Percentiles rank a stretch among this genome's conserved stretches.
Conservation (phyloP, 2,888 invertebrate genomes). For the Pandemis heparana region DNA sequence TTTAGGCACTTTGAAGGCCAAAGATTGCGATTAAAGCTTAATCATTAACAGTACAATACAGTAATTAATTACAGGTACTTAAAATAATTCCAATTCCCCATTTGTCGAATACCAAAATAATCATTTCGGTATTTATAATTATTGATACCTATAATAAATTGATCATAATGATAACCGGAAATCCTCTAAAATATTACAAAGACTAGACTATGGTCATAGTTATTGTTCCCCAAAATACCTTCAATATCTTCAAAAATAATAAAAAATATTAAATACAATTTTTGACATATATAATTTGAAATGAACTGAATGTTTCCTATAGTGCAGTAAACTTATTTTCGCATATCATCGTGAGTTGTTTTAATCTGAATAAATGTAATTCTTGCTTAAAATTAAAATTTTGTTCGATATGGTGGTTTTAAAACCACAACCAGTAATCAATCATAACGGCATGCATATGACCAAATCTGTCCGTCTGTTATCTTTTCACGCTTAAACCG, state of each 20-base stretch:
- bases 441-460: too few species aligned
- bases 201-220: slow-evolving; percentile 18
- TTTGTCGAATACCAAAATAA: background rate
- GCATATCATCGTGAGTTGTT: background rate
- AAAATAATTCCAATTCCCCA: slow-evolving; percentile 7
- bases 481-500: too few species aligned
- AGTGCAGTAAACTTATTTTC: background rate
- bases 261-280: too few species aligned
- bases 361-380: background rate
- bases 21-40: slow-evolving; percentile 79
- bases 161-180: background rate
- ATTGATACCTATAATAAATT: background rate
- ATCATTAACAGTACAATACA: slow-evolving; percentile 20
- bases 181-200: slow-evolving; percentile 11
- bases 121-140: background rate
- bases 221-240: background rate
- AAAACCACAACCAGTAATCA: too few species aligned
- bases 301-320: too few species aligned
- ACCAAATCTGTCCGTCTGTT: too few species aligned
- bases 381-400: too few species aligned
- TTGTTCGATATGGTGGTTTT: too few species aligned
- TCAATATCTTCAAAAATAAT: background rate
- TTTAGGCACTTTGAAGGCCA: slow-evolving; percentile 80
- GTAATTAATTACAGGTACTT: slow-evolving; percentile 13
- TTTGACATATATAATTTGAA: too few species aligned